Base-by-base conservation (phyloP, 2,888 invertebrate genomes). In the Pseudococcus longispinus region DNA sequence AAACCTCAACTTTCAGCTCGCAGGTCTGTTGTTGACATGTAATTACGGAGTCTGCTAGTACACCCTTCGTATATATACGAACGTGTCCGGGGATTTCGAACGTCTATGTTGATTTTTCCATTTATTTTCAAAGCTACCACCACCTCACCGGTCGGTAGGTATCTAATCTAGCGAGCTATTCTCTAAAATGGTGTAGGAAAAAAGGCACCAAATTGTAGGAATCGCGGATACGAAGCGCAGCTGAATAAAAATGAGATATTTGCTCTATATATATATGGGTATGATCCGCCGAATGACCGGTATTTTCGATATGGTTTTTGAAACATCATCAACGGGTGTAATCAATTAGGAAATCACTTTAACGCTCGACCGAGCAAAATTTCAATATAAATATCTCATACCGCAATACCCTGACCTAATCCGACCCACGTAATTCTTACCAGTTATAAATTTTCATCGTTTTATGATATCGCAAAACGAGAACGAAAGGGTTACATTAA, bases 321-420 rank as follows among this genome's bases (percentile, higher is more conserved):
- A 70, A 29, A 70, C 29, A 20, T 70, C 70, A 70, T 60, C 60
- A 60, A 60, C 60, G 60, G 60, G 60, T 70, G 70, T 70, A 70
- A 70, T 70, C 70, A 70, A 70, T 70, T 70, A 70, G 29, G 70
- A 70, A 70, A 70, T 70, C 70, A 70, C 70, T 70, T 70, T 70
- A 70, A 32, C 70, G 70, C 70, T 70, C 70, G 70, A 70, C 70
- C 70, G 70, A 26, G 70, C 18, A 70, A 70, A 70, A 70, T 70
- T 70, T 70, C 70, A 70, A 70, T 70, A 70, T 70, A 70, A 55
- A 60, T 60, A 60, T 60, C 60, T 60, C 60, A 2, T 60, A 20
- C 11, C 8, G 23, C 70, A 29, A 29, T 70, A 70, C 29, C 70
- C 70, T 70, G 70, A 70, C 29, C 70, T 70, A 70, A 70, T 70